Percentiles rank a stretch among this genome's conserved stretches.
These are phyloP conservation scores for Apeira syringaria DNA, from an alignment of 2,888 invertebrate genomes.

Conservation along the genomic window DNA sequence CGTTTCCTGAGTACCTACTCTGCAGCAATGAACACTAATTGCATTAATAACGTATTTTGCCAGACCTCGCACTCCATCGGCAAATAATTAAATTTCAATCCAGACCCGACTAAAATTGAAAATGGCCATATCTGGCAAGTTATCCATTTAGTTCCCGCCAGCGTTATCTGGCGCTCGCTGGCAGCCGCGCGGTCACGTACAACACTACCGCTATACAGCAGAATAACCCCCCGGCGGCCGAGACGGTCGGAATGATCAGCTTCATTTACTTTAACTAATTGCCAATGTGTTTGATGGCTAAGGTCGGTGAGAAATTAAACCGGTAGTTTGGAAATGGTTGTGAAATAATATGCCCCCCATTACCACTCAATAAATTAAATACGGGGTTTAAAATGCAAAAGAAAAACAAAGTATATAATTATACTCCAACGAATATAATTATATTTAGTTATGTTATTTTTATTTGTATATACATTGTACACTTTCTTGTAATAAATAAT, in stretches of 20 bases:
- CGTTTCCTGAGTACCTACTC: too few species aligned
- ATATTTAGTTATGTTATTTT: too few species aligned
- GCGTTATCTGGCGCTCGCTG: slow-evolving; percentile 32
- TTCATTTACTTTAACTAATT: slow-evolving; percentile 54
- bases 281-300: slow-evolving; percentile 45
- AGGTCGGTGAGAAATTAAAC: slow-evolving; percentile 9
- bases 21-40: too few species aligned
- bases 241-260: slow-evolving; percentile 51
- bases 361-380: too few species aligned
- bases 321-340: not conserved
- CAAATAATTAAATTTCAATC: slow-evolving; percentile 22
- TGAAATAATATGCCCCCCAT: too few species aligned
- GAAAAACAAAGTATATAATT: too few species aligned
- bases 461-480: too few species aligned
- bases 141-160: slow-evolving; percentile 19
- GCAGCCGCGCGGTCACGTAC: slow-evolving; percentile 48
- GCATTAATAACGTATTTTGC: not conserved
- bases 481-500: too few species aligned
- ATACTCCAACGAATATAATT: too few species aligned
- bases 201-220: slow-evolving; percentile 64
- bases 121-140: slow-evolving; percentile 30
- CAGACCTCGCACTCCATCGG: not conserved
- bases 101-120: slow-evolving; percentile 24
- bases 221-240: slow-evolving; percentile 45
- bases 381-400: too few species aligned